Evolutionary conservation across 2,113 vertebrate genomes (phyloP), one percentile per base, ranked within the genome.

Genomic region (Nesogale talazaci): DNA sequence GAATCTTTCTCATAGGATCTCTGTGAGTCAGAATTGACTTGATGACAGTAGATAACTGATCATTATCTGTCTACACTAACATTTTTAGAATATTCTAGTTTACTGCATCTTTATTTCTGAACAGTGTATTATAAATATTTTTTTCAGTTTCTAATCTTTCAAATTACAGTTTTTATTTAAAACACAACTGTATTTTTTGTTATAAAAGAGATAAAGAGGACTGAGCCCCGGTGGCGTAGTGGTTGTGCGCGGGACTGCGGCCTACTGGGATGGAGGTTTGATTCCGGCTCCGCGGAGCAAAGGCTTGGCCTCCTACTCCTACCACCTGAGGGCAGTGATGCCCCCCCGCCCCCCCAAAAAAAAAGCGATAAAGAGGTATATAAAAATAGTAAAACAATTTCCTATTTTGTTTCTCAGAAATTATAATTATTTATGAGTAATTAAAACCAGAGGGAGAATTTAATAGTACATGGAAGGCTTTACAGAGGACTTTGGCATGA

Each of bases 91-190:
- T 52, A 46, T 70, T 87, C 87, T 38, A 79, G 23, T 67, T 95
- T 67, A 85, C 3, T 1, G 72, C 2, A 52, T 52, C 7, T 29
- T 38, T 7, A 61, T 81, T 88, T 95, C 67, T 75, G 93, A 89
- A 74, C 63, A 87, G 19, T 80, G 16, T 77, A 22, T 83, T 36
- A 42, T 56, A 92, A 92, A 87, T 23, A 69, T 84, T n/a, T n/a
- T 95, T 89, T 36, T 31, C 59, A 36, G 40, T 86, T 83, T 93
- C 20, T 76, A 42, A 92, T 85, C 83, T 92, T 94, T 94, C 76
- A 79, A 95, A 95, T 89, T 89, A 61, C 23, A 63, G 82, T 23
- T 89, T 95, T 87, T 88, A 83, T 87, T 92, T 87, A 70, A 89
- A 95, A 89, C 86, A 63, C n/a, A 94, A 93, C 76, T 92, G 7